phyloP scores from a whole-genome alignment of 2,797 vertebrate species.

The Todus mexicanus region DNA sequence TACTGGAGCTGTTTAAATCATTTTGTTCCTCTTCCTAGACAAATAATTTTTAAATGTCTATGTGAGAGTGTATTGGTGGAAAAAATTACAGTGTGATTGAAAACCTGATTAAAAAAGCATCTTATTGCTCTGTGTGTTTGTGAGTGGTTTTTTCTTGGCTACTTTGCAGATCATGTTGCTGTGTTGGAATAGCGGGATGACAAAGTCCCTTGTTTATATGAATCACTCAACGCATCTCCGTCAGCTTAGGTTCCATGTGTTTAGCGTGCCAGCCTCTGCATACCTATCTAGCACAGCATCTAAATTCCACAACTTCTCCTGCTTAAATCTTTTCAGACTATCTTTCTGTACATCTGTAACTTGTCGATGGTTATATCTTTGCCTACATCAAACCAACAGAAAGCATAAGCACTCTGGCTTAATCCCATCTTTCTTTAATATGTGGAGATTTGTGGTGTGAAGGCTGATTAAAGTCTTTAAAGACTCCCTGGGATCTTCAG shows the following conservation, averaged over 20 bases:
- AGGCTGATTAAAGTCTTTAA: not conserved
- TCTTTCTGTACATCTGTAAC: not conserved
- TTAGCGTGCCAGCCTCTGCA: not conserved
- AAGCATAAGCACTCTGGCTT: not conserved
- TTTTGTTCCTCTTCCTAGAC: not conserved
- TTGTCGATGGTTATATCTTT: not conserved
- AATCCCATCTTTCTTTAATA: not conserved
- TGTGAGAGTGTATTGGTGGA: not conserved
- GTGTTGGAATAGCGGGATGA: not conserved
- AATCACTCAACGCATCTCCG: not conserved
- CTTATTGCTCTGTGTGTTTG: not conserved
- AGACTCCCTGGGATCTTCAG: not conserved
- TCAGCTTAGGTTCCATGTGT: not conserved
- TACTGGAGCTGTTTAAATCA: slow-evolving; percentile 37
- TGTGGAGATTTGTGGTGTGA: not conserved
- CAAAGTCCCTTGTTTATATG: not conserved
- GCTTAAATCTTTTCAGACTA: not conserved
- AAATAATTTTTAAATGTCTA: slow-evolving; percentile 43
- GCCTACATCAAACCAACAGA: not conserved
- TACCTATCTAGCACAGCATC: not conserved
- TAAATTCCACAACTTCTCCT: not conserved
- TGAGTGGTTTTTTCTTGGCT: not conserved
- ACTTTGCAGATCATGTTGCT: not conserved
- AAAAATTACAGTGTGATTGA: slow-evolving; percentile 42
- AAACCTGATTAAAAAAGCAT: slow-evolving; percentile 42